Conservation (phyloP, 1,140 invertebrate species). For the Ruditapes philippinarum region DNA sequence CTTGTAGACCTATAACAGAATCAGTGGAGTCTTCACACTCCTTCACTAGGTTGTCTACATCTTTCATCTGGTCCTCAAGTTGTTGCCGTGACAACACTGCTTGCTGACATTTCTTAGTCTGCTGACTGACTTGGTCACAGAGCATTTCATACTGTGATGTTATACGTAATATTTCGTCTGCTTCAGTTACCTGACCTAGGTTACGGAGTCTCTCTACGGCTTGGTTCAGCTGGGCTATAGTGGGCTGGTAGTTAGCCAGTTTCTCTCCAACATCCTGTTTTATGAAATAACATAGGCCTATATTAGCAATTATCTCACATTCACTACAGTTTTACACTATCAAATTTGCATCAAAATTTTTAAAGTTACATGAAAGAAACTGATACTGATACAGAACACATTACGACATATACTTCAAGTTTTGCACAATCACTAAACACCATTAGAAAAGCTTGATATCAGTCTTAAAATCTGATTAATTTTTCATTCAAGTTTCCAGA, state of each 20-base stretch:
- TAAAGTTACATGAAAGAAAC: too few species aligned
- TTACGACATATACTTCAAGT: too few species aligned
- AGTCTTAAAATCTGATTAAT: too few species aligned
- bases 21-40: constrained; percentile 95
- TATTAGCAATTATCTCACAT: too few species aligned
- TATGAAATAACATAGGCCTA: too few species aligned
- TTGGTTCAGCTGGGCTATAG: constrained; percentile 77
- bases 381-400: too few species aligned
- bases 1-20: constrained; percentile 93
- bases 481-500: too few species aligned
- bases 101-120: constrained; percentile 88
- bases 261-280: constrained; percentile 75
- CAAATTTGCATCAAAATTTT: too few species aligned
- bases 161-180: constrained; percentile 89
- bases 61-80: constrained; percentile 94
- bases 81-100: constrained; percentile 94
- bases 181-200: constrained; percentile 81
- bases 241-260: constrained; percentile 74
- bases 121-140: constrained; percentile 89
- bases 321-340: too few species aligned
- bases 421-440: too few species aligned
- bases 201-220: constrained; percentile 73
- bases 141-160: constrained; percentile 93
- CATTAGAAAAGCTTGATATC: too few species aligned
- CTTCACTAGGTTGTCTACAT: constrained; percentile 94